These are phyloP conservation scores for Sinonovacula constricta DNA, from an alignment of 1,140 invertebrate genomes.

Conservation along the genomic window DNA sequence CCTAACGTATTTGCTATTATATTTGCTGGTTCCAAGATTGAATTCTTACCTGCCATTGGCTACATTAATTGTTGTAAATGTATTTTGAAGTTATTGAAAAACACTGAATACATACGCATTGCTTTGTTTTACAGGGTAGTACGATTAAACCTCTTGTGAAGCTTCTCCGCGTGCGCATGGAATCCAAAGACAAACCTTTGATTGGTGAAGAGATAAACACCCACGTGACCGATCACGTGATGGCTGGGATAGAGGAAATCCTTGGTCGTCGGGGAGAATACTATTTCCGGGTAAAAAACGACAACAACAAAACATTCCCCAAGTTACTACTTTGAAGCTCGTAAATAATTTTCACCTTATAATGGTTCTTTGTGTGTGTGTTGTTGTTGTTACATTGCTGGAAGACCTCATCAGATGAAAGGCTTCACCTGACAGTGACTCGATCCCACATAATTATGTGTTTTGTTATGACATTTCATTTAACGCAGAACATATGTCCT, in stretches of 20 bases:
- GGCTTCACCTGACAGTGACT: not conserved
- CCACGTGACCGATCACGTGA: constrained; percentile 96
- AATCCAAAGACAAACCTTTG: constrained; percentile 85
- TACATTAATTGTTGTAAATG: too few species aligned
- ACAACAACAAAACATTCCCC: too few species aligned
- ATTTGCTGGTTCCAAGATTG: too few species aligned
- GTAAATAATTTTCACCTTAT: too few species aligned
- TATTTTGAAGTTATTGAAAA: too few species aligned
- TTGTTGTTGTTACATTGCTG: not conserved
- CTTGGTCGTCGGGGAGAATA: constrained; percentile 96
- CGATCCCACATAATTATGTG: not conserved
- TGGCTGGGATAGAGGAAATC: constrained; percentile 97
- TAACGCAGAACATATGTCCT: too few species aligned
- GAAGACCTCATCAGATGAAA: not conserved
- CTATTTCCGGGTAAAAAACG: constrained; percentile 94
- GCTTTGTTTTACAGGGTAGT: constrained; percentile 89
- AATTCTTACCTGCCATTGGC: too few species aligned
- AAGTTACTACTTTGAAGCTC: too few species aligned
- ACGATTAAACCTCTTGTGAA: constrained; percentile 98
- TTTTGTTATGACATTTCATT: not conserved
- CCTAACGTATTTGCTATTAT: too few species aligned
- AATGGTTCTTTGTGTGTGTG: too few species aligned
- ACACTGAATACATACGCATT: too few species aligned
- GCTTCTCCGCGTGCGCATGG: constrained; percentile 94
- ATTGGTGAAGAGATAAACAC: constrained; percentile 98